Evolutionary conservation across 2,797 vertebrate genomes (phyloP).

Genomic region (Nothura maculosa): DNA sequence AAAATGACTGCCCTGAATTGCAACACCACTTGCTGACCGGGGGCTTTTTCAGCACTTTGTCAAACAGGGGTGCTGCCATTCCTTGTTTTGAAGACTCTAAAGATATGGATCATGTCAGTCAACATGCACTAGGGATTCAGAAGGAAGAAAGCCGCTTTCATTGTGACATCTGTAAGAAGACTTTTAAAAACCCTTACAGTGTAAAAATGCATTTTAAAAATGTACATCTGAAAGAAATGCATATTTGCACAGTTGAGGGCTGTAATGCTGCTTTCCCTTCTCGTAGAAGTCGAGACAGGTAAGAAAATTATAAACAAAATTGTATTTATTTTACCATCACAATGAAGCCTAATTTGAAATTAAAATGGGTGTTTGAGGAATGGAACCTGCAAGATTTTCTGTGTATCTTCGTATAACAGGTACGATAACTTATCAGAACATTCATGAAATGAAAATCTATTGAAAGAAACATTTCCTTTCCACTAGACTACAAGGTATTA

Average conservation of each 20-base stretch:
- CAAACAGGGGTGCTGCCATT: slow-evolving; percentile 78
- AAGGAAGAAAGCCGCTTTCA: slow-evolving; percentile 87
- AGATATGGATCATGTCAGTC: slow-evolving; percentile 78
- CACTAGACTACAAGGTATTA: slow-evolving; percentile 38
- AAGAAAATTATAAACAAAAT: slow-evolving; percentile 78
- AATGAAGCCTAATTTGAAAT: slow-evolving; percentile 68
- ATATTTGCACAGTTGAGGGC: slow-evolving; percentile 93
- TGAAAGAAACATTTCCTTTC: slow-evolving; percentile 68
- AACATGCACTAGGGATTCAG: slow-evolving; percentile 68
- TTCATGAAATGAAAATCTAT: slow-evolving; percentile 64
- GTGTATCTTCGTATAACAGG: slow-evolving; percentile 41
- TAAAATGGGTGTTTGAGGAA: slow-evolving; percentile 67
- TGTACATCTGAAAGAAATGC: slow-evolving; percentile 92
- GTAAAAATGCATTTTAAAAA: slow-evolving; percentile 96
- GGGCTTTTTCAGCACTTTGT: slow-evolving; percentile 76
- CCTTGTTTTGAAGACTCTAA: slow-evolving; percentile 81
- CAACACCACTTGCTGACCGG: slow-evolving; percentile 83
- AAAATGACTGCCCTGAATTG: slow-evolving; percentile 80
- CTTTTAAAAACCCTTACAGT: slow-evolving; percentile 94
- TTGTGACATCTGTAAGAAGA: slow-evolving; percentile 95
- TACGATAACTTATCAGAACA: slow-evolving; percentile 61
- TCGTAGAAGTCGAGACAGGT: slow-evolving; percentile 97
- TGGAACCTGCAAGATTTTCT: slow-evolving; percentile 51
- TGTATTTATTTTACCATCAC: slow-evolving; percentile 54
- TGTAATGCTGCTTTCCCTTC: slow-evolving; percentile 94